Evolutionary conservation across 2,113 vertebrate genomes (phyloP), one percentile per base, ranked within the genome.

Genomic region (Scolopax mira): DNA sequence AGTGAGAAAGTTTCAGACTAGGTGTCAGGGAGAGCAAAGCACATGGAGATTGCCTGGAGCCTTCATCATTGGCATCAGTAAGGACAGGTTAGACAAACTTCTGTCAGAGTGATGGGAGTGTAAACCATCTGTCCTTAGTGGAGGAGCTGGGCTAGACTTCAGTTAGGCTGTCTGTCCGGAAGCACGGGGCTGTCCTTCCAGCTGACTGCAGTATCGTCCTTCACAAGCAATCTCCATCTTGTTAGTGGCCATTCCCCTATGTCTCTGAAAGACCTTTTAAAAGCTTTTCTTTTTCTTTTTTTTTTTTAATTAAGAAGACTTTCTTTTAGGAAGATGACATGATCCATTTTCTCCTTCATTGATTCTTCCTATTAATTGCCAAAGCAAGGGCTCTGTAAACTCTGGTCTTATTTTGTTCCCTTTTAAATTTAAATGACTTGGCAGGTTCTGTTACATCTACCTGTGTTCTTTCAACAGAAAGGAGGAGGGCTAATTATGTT

Each of bases 51-150:
- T 0, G 2, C 51, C 65, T 65, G 79, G 46, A 58, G 60, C 27
- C 33, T 85, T 27, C 21, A 24, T 10, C 30, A 13, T 4, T 3
- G 9, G 35, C 0, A 1, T 65, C 0, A 0, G 27, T 61, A 70
- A 81, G 37, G 51, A 44, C 46, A 39, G 65, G 41, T 65, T 33
- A 24, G 41, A 49, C 28, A 28, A 9, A 79, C 30, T 30, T 61
- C 51, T 27, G 19, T 10, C 57, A 31, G 49, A 24, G 25, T 22
- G 65, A 8, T 39, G 41, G 22, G 27, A 44, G 10, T 19, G 46
- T 30, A 30, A 81, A 30, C 21, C 2, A 1, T 24, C 70, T 0
- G 0, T 70, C 70, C 41, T 18, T 85, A 73, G 37, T 33, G 55
- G 74, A 16, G n/a, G 52, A 31, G 9, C 61, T 70, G 66, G 31